phyloP scores from a whole-genome alignment of 1,140 invertebrate genomes.

The Tetramorium alpestre region DNA sequence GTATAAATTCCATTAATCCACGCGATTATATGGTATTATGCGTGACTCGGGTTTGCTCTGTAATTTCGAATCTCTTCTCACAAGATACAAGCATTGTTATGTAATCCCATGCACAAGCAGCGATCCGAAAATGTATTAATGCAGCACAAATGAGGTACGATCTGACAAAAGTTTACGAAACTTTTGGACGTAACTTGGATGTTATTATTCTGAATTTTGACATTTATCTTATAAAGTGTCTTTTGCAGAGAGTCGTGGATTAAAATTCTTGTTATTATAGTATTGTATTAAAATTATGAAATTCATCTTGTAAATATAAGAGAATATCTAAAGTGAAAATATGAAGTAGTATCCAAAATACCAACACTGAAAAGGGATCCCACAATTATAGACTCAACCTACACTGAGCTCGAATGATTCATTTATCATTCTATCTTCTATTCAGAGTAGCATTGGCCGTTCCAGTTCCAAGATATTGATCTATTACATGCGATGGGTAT shows the following conservation, averaged over 20 bases:
- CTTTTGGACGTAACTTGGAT: background rate
- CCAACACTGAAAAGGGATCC: background rate
- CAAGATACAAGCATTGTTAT: background rate
- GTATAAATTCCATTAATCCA: constrained; percentile 46
- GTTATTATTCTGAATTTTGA: background rate
- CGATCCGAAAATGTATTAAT: constrained; percentile 5
- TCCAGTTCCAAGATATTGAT: constrained; percentile 46
- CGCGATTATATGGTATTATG: constrained; percentile 53
- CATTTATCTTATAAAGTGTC: background rate
- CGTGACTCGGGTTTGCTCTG: constrained; percentile 11
- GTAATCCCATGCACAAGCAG: background rate
- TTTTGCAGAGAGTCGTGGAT: background rate
- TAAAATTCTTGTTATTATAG: background rate
- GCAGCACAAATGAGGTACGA: background rate
- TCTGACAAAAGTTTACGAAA: background rate
- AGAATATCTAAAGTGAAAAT: background rate
- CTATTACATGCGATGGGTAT: background rate
- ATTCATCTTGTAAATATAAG: background rate
- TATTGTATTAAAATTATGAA: background rate
- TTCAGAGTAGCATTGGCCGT: background rate
- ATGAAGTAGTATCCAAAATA: background rate
- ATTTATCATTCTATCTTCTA: constrained; percentile 35
- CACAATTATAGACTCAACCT: background rate
- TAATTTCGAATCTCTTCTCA: constrained; percentile 15
- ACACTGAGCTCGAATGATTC: background rate